A percentile compares a stretch with the other conserved stretches of the same genome.
phyloP scores from a whole-genome alignment of 2,113 vertebrate genomes.

The Mobula birostris region DNA sequence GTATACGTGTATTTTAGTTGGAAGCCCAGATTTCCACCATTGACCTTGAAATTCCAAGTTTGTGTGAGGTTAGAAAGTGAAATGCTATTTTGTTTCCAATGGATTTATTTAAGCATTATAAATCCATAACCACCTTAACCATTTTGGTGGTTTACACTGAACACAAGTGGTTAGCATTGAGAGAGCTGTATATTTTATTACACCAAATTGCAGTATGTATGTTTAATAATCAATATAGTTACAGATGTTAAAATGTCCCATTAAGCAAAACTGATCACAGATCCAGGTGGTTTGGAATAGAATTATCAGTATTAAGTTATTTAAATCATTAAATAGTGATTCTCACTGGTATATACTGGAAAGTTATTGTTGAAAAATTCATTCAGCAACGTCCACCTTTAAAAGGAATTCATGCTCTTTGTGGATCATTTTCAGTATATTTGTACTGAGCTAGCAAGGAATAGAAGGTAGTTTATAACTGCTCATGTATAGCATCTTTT shows the following conservation, averaged over 20 bases:
- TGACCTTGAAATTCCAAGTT: background rate
- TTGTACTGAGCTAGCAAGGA: background rate
- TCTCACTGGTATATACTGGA: background rate
- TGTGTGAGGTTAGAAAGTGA: background rate
- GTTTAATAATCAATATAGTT: constrained; percentile 9
- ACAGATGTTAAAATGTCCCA: background rate
- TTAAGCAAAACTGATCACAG: background rate
- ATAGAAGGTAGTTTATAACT: background rate
- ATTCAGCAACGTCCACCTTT: background rate
- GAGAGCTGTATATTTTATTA: background rate
- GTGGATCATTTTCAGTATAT: background rate
- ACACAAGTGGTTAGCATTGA: constrained; percentile 5
- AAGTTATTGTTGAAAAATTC: background rate
- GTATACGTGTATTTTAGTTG: background rate
- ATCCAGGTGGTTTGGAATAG: background rate
- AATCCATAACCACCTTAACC: background rate
- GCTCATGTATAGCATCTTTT: background rate
- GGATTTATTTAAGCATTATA: background rate
- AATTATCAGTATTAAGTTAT: constrained; percentile 1
- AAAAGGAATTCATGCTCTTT: constrained; percentile 18
- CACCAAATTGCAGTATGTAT: background rate
- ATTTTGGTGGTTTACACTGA: background rate
- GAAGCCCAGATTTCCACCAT: background rate
- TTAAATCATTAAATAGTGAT: background rate
- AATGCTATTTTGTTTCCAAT: background rate